phyloP scores from a whole-genome alignment of 1,140 invertebrate species.

The Rhopalosiphum padi region DNA sequence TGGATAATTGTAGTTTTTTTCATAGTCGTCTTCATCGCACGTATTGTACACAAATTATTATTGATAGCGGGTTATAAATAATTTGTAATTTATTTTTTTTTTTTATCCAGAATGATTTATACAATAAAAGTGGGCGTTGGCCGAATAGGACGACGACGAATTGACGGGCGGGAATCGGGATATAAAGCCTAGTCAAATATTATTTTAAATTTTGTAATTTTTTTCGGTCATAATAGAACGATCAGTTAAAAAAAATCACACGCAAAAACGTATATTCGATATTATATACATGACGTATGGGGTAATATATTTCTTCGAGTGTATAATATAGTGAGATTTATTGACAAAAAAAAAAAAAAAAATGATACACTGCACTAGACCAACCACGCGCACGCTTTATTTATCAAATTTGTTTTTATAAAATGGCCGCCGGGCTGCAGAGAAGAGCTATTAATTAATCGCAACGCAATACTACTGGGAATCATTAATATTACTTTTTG shows the following conservation, averaged over 20 bases:
- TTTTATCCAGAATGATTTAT: not conserved
- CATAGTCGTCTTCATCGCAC: not conserved
- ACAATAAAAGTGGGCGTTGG: not conserved
- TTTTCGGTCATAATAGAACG: not conserved
- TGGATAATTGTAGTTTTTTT: not conserved
- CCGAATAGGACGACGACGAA: no score
- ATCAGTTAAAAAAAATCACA: not conserved
- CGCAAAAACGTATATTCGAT: not conserved
- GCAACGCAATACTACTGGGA: not conserved
- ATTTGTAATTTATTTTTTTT: not conserved
- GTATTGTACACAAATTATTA: not conserved
- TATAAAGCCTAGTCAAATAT: no score
- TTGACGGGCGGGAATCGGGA: no score
- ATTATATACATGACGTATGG: not conserved
- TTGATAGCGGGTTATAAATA: no score
- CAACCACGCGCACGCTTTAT: not conserved
- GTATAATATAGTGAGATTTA: not conserved
- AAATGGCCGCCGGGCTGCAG: not conserved
- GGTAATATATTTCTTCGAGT: conserved; percentile 5
- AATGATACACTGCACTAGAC: not conserved
- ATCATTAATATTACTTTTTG: conserved; percentile 23
- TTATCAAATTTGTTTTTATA: not conserved
- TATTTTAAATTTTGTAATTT: not conserved
- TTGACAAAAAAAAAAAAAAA: not conserved
- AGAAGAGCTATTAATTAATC: not conserved